Percentiles rank a stretch among this genome's conserved stretches.
Conservation (phyloP, 2,888 invertebrate genomes). For the Mesochorus sp. region DNA sequence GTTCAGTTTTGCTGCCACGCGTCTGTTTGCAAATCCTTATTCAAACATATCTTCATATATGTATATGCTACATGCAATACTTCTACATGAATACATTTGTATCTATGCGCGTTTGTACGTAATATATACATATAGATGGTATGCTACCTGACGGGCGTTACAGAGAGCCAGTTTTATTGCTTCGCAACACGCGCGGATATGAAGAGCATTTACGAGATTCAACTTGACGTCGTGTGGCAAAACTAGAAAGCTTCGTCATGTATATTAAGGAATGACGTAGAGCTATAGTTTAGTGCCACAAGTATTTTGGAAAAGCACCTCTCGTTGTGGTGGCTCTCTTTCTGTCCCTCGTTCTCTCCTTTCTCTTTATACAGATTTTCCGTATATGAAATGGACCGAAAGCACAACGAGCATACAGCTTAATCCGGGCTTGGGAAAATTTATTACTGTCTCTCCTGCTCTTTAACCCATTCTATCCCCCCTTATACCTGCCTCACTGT, state of each 20-base stretch:
- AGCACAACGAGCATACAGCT: constrained; percentile 18
- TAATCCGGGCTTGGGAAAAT: constrained; percentile 50
- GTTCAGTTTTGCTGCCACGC: not conserved
- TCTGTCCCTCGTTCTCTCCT: no score
- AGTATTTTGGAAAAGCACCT: constrained; percentile 52
- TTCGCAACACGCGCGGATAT: constrained; percentile 42
- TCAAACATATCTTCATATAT: constrained; percentile 30
- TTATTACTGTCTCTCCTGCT: constrained; percentile 28
- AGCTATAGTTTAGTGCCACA: constrained; percentile 45
- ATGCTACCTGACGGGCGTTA: constrained; percentile 1
- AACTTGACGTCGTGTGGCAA: constrained; percentile 36
- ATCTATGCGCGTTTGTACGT: not conserved
- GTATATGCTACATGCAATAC: not conserved
- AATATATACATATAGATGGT: not conserved
- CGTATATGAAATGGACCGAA: constrained; percentile 31
- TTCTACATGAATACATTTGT: not conserved
- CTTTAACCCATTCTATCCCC: not conserved
- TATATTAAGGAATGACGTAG: not conserved
- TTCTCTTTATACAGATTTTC: constrained; percentile 11
- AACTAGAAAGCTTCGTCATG: constrained; percentile 22
- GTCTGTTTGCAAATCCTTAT: constrained; percentile 41
- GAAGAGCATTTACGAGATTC: constrained; percentile 55
- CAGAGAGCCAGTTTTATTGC: constrained; percentile 47
- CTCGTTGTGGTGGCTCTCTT: constrained; percentile 16
- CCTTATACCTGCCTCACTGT: not conserved